Evolutionary conservation across 2,888 invertebrate species (phyloP).

Genomic region (Aspidapion aeneum): DNA sequence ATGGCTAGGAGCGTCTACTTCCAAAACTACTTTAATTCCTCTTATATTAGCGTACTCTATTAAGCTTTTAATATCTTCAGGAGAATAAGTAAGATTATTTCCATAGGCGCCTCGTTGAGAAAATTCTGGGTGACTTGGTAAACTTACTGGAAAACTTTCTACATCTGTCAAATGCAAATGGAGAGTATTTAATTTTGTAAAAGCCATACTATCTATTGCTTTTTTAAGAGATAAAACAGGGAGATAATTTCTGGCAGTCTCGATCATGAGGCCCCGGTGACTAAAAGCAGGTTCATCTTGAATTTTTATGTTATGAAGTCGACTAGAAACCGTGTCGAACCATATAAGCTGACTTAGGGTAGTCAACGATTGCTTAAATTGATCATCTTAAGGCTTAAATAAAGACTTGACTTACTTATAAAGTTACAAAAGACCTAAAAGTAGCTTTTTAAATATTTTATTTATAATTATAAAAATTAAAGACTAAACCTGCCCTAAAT

Average conservation of each 20-base stretch:
- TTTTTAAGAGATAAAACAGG: constrained; percentile 63
- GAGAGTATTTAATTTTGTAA: constrained; percentile 82
- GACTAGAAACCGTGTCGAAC: constrained; percentile 61
- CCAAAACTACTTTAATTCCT: constrained; percentile 80
- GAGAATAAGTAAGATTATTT: constrained; percentile 61
- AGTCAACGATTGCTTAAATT: too few species aligned
- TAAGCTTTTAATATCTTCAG: constrained; percentile 65
- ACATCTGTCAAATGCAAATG: constrained; percentile 89
- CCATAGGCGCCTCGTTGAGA: constrained; percentile 81
- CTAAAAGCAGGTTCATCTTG: constrained; percentile 68
- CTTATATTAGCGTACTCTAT: constrained; percentile 69
- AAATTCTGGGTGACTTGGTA: constrained; percentile 67
- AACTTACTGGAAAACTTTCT: constrained; percentile 83
- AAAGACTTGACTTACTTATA: too few species aligned
- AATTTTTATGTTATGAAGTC: constrained; percentile 59
- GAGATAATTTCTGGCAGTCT: constrained; percentile 86
- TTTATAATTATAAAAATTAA: too few species aligned
- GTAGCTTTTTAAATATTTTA: too few species aligned
- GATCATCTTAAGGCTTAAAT: too few species aligned
- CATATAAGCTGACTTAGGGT: constrained; percentile 73
- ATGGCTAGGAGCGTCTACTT: constrained; percentile 86
- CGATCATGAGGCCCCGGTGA: constrained; percentile 82
- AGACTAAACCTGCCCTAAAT: too few species aligned
- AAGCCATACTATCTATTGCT: constrained; percentile 81
- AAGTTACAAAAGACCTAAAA: too few species aligned